phyloP scores from a whole-genome alignment of 2,113 vertebrate species.

The Rattus rattus region DNA sequence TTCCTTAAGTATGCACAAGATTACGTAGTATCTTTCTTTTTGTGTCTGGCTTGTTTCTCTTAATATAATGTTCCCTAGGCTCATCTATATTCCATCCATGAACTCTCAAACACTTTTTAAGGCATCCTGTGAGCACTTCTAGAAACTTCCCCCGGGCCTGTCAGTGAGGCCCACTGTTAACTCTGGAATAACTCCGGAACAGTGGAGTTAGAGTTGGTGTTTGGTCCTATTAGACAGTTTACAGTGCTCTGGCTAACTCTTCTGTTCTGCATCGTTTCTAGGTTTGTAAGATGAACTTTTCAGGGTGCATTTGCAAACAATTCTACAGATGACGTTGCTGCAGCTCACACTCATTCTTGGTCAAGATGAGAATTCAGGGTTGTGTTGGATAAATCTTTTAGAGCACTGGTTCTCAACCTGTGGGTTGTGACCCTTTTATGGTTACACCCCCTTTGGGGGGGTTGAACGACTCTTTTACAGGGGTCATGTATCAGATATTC shows the following conservation, averaged over 20 bases:
- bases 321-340: neutral
- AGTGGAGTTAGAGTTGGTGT: neutral
- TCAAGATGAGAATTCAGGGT: neutral
- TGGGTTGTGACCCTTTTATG: neutral
- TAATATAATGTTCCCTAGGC: neutral
- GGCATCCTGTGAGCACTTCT: neutral
- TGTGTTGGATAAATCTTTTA: constrained; percentile 14
- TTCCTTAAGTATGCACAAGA: neutral
- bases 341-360: neutral
- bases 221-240: neutral
- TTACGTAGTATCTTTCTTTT: neutral
- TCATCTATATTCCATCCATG: neutral
- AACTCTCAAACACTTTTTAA: neutral
- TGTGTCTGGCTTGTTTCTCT: neutral
- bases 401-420: neutral
- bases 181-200: neutral
- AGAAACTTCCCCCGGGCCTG: neutral
- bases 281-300: constrained; percentile 6
- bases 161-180: neutral
- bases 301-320: neutral
- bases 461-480: neutral
- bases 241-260: neutral
- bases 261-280: neutral
- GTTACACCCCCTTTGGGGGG: neutral
- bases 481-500: neutral